These are phyloP conservation scores for Phymastichus coffea DNA, from an alignment of 1,140 invertebrate species.

Conservation along the genomic window DNA sequence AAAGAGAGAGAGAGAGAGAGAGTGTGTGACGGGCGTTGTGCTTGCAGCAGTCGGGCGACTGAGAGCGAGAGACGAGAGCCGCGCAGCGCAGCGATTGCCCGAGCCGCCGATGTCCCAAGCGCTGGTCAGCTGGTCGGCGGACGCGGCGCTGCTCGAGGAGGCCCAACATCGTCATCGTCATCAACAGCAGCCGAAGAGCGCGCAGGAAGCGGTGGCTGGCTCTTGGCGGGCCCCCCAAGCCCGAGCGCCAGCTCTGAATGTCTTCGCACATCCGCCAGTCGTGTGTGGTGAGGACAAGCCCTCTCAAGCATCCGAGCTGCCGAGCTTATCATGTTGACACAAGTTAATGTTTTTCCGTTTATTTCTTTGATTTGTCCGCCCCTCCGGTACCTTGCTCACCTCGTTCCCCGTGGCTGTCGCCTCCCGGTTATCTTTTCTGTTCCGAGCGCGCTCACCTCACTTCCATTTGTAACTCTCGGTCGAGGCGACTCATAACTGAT, in stretches of 20 bases:
- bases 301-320: neutral
- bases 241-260: slow-evolving; percentile 47
- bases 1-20: too few species aligned
- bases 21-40: too few species aligned
- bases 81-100: too few species aligned
- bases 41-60: too few species aligned
- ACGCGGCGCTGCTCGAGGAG: too few species aligned
- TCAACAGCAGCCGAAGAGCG: neutral
- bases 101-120: too few species aligned
- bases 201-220: neutral
- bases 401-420: neutral
- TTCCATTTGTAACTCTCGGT: too few species aligned
- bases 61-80: too few species aligned
- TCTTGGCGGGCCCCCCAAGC: neutral
- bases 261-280: slow-evolving; percentile 54
- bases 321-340: neutral
- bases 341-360: slow-evolving; percentile 15
- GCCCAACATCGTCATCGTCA: too few species aligned
- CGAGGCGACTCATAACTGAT: too few species aligned
- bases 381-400: too few species aligned
- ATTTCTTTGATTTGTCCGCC: slow-evolving; percentile 3
- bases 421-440: neutral
- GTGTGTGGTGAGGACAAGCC: slow-evolving; percentile 47
- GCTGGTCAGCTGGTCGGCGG: too few species aligned
- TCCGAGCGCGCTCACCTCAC: neutral